Evolutionary conservation across 2,113 vertebrate genomes (phyloP).

Genomic region (Oxyura jamaicensis): DNA sequence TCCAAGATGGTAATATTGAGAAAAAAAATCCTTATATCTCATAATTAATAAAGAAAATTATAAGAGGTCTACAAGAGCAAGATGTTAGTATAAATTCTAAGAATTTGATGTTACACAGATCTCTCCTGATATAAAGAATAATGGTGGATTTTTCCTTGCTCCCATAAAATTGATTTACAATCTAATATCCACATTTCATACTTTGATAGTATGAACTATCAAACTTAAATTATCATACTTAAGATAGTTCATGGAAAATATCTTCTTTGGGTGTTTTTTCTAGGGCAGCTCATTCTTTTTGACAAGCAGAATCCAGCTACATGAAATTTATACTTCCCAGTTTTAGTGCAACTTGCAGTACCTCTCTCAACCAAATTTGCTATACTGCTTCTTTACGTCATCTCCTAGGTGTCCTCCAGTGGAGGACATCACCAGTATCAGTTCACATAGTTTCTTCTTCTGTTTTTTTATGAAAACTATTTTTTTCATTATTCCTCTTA

Average conservation of each 20-base stretch:
- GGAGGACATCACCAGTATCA: neutral
- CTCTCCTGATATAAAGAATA: constrained; percentile 25
- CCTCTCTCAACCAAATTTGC: neutral
- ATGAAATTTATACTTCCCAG: neutral
- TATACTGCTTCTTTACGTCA: neutral
- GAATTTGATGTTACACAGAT: neutral
- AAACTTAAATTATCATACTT: too few relatives aligned
- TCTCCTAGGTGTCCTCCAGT: neutral
- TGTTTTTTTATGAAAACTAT: neutral
- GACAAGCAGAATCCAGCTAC: neutral
- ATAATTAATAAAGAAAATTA: neutral
- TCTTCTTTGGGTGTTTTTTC: neutral
- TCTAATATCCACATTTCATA: neutral
- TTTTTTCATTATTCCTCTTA: neutral
- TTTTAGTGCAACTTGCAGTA: neutral
- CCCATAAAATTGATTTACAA: constrained; percentile 31
- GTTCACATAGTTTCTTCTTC: neutral
- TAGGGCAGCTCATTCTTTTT: neutral
- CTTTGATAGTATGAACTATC: neutral
- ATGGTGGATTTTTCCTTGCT: neutral
- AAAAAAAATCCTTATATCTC: neutral
- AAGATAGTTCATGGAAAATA: neutral
- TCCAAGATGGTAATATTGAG: neutral
- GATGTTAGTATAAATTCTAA: neutral
- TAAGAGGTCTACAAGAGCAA: neutral